A percentile compares a stretch with the other conserved stretches of the same genome.
Conservation (phyloP, 2,113 vertebrate genomes). For the Oceanodroma tethys region DNA sequence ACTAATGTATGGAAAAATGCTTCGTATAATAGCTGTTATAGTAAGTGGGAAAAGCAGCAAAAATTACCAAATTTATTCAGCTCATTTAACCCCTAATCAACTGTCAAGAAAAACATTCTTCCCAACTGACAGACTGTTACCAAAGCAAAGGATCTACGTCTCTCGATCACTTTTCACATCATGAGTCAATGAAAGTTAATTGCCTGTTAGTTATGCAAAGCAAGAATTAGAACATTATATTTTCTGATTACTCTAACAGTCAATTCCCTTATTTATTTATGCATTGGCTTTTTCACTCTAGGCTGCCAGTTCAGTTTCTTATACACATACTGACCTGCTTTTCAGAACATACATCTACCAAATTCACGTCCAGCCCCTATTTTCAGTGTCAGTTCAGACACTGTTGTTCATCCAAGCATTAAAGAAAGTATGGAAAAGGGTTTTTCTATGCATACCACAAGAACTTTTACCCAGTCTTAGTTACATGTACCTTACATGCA, state of each 20-base stretch:
- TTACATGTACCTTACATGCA: not conserved
- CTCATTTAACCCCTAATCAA: conserved; percentile 77
- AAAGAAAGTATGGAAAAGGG: not conserved
- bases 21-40: conserved; percentile 53
- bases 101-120: conserved; percentile 68
- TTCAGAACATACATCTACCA: not conserved
- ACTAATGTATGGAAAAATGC: conserved; percentile 40
- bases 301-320: conserved; percentile 12
- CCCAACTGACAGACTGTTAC: conserved; percentile 60
- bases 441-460: not conserved
- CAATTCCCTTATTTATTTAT: conserved; percentile 39
- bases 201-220: conserved; percentile 58
- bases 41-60: conserved; percentile 59
- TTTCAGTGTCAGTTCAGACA: not conserved
- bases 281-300: not conserved
- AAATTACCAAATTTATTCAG: conserved; percentile 69
- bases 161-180: conserved; percentile 36
- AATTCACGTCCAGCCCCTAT: not conserved
- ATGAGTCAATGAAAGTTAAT: conserved; percentile 57
- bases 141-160: conserved; percentile 12
- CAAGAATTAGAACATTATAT: not conserved
- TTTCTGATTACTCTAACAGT: conserved; percentile 52
- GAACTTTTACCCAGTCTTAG: not conserved
- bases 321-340: not conserved
- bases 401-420: not conserved